These are phyloP conservation scores for Actinopyga echinites DNA, from an alignment of 53 echinoderm and acorn worm genomes.

Conservation along the genomic window DNA sequence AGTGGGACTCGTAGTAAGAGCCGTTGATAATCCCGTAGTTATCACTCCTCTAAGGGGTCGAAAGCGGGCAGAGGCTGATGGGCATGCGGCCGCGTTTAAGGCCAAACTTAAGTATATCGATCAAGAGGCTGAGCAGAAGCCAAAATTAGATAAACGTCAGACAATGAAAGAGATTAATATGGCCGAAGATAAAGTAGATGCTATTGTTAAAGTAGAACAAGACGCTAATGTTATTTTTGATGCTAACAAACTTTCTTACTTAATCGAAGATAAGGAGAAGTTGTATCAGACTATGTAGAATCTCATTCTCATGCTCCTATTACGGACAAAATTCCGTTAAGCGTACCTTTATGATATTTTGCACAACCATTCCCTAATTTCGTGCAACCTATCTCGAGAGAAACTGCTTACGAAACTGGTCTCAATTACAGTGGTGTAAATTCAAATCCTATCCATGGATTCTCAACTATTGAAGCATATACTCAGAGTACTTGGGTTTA, in stretches of 20 bases:
- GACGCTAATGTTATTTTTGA: background rate
- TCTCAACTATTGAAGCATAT: too few species aligned
- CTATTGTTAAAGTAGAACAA: background rate
- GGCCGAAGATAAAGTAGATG: background rate
- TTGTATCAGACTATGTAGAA: conserved; percentile 8
- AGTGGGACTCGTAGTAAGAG: background rate
- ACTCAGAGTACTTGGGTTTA: too few species aligned
- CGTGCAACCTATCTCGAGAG: too few species aligned
- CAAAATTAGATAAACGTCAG: background rate
- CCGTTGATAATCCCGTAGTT: too few species aligned
- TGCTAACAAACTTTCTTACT: background rate
- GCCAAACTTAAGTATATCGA: background rate
- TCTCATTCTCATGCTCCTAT: background rate
- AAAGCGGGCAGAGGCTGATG: background rate
- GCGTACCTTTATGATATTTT: background rate
- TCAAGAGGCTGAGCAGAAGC: background rate
- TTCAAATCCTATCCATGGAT: too few species aligned
- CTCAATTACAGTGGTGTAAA: too few species aligned
- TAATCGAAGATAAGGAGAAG: background rate
- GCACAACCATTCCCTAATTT: too few species aligned
- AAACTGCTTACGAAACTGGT: too few species aligned
- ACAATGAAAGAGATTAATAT: background rate
- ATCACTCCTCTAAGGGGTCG: too few species aligned
- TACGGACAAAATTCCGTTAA: background rate
- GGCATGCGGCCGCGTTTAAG: background rate